These are phyloP conservation scores for Myotis pilosus DNA, from an alignment of 2,797 vertebrate genomes.

Conservation along the genomic window DNA sequence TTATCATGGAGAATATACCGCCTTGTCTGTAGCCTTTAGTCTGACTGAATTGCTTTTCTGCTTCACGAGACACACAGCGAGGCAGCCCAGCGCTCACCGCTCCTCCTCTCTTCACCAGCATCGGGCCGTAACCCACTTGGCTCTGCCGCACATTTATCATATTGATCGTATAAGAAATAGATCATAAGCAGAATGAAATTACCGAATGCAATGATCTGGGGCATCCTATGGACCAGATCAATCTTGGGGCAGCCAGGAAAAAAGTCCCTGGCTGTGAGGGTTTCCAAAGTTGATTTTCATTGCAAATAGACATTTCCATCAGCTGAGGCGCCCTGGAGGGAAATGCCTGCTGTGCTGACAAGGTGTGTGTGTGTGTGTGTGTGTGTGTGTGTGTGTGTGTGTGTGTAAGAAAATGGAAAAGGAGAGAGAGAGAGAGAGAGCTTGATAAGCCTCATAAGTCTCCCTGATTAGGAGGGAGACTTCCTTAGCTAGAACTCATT, in stretches of 20 bases:
- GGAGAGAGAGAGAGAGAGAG: neutral
- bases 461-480: neutral
- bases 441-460: conserved; percentile 14
- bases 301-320: conserved; percentile 80
- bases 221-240: conserved; percentile 76
- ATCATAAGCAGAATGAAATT: conserved; percentile 82
- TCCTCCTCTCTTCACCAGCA: conserved; percentile 44
- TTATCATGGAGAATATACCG: conserved; percentile 81
- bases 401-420: neutral
- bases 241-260: conserved; percentile 71
- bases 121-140: conserved; percentile 56
- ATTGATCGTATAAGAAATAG: conserved; percentile 81
- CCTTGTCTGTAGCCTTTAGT: conserved; percentile 84
- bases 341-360: conserved; percentile 38
- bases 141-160: conserved; percentile 79
- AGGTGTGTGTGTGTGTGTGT: neutral
- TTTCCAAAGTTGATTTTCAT: conserved; percentile 82
- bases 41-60: conserved; percentile 86
- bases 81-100: conserved; percentile 58
- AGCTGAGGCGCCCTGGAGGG: conserved; percentile 60
- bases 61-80: conserved; percentile 81
- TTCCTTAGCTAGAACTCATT: conserved; percentile 19
- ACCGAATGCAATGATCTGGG: conserved; percentile 81
- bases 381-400: neutral
- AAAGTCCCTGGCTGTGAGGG: conserved; percentile 61